Evolutionary conservation across 53 echinoderm and acorn worm genomes (phyloP).

Genomic region (Arbacia lixula): DNA sequence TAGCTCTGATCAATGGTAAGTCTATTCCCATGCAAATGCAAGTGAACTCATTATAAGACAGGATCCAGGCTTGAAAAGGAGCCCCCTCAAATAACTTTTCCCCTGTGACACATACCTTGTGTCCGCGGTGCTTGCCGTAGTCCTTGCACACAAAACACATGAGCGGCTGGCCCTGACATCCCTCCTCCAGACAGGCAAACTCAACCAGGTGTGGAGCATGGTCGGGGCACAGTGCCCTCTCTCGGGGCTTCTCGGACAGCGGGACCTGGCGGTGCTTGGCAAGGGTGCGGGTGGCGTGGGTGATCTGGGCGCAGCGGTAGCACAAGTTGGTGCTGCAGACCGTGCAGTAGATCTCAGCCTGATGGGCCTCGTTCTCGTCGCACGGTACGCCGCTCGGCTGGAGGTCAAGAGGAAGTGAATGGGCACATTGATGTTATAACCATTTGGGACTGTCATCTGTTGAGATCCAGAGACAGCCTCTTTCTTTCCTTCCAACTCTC

Average conservation of each 20-base stretch:
- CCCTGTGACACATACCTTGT: too few species aligned
- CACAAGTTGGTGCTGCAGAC: slow-evolving; percentile 94
- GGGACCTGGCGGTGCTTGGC: slow-evolving; percentile 87
- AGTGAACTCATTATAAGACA: too few species aligned
- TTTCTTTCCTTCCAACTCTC: too few species aligned
- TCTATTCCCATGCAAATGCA: too few species aligned
- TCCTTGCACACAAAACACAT: slow-evolving; percentile 96
- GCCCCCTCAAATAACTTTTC: too few species aligned
- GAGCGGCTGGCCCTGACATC: slow-evolving; percentile 72
- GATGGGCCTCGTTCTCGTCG: slow-evolving; percentile 87
- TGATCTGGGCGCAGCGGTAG: slow-evolving; percentile 65
- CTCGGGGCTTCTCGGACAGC: slow-evolving; percentile 83
- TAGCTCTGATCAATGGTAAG: too few species aligned
- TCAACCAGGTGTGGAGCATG: slow-evolving; percentile 86
- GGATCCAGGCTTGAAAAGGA: too few species aligned
- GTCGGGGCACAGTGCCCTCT: slow-evolving; percentile 70
- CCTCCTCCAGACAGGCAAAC: slow-evolving; percentile 84
- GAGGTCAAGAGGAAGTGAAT: background rate
- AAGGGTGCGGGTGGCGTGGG: slow-evolving; percentile 84
- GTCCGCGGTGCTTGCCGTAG: slow-evolving; percentile 82
- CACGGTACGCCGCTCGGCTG: slow-evolving; percentile 70
- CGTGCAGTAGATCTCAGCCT: slow-evolving; percentile 84
- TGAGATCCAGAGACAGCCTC: too few species aligned
- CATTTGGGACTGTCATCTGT: too few species aligned
- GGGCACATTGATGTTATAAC: too few species aligned